These are phyloP conservation scores for Catharus bicknelli DNA, from an alignment of 2,113 vertebrate genomes.

Conservation along the genomic window DNA sequence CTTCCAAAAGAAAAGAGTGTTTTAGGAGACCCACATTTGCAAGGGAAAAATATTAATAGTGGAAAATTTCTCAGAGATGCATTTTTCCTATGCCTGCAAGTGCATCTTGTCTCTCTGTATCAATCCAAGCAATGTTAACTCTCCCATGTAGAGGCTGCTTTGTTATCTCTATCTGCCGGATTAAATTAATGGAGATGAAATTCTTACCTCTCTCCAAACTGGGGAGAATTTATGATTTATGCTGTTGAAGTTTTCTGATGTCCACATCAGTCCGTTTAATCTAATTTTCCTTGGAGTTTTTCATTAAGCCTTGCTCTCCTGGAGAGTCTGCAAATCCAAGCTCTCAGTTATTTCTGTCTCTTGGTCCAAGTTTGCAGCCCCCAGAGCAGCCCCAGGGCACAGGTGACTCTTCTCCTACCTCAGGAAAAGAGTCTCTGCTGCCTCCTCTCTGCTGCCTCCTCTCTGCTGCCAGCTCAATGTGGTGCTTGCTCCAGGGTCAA, in stretches of 20 bases:
- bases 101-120: conserved; percentile 25
- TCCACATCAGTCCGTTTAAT: background rate
- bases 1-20: conserved; percentile 18
- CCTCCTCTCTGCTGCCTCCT: background rate
- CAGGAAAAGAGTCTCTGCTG: background rate
- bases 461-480: rapidly evolving
- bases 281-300: background rate
- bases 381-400: background rate
- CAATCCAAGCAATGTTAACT: conserved; percentile 2
- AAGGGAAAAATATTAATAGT: conserved; percentile 53
- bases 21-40: conserved; percentile 46
- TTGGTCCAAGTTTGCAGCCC: background rate
- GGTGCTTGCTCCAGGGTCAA: background rate
- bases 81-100: conserved; percentile 17
- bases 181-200: conserved; percentile 20
- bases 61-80: conserved; percentile 23
- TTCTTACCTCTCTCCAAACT: background rate
- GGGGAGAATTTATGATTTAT: background rate
- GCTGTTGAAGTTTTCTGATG: background rate
- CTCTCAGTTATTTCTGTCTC: background rate
- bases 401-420: background rate
- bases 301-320: background rate
- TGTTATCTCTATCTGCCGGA: background rate
- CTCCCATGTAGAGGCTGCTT: background rate
- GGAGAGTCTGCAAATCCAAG: background rate